These are phyloP conservation scores for Aphidius gifuensis DNA, from an alignment of 1,140 invertebrate species.

Conservation along the genomic window DNA sequence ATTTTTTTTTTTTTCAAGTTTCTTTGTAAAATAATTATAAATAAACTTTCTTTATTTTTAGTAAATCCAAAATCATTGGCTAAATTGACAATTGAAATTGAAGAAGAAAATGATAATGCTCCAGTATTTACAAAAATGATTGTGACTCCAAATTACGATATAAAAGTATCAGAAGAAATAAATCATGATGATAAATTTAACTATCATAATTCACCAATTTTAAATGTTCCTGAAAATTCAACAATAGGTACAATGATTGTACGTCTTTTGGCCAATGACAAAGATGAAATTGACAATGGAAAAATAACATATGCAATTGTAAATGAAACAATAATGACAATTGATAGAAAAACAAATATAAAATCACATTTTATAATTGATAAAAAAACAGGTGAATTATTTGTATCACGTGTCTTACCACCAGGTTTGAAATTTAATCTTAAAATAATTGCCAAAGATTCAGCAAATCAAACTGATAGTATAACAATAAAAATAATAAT, in stretches of 20 bases:
- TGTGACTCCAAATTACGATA: constrained; percentile 63
- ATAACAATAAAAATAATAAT: constrained; percentile 68
- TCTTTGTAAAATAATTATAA: not conserved
- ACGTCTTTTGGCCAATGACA: constrained; percentile 77
- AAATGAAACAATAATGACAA: constrained; percentile 31
- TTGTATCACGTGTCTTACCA: constrained; percentile 69
- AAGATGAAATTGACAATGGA: constrained; percentile 73
- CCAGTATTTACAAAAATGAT: constrained; percentile 69
- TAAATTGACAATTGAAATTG: constrained; percentile 66
- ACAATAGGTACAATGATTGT: constrained; percentile 72
- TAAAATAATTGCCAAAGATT: constrained; percentile 74
- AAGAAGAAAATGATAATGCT: constrained; percentile 82
- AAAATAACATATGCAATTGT: constrained; percentile 73
- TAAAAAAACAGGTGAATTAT: constrained; percentile 69
- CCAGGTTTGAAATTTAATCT: constrained; percentile 76
- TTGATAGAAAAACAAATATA: constrained; percentile 41
- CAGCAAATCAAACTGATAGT: constrained; percentile 67
- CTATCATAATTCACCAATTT: constrained; percentile 54
- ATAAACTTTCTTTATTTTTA: constrained; percentile 21
- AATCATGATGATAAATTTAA: constrained; percentile 34
- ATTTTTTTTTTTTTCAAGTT: no score
- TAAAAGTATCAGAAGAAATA: constrained; percentile 59
- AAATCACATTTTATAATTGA: constrained; percentile 73
- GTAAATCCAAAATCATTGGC: constrained; percentile 72
- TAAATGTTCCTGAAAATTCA: constrained; percentile 75